Evolutionary conservation across 2,888 invertebrate genomes (phyloP).

Genomic region (Calliopum simillimum): DNA sequence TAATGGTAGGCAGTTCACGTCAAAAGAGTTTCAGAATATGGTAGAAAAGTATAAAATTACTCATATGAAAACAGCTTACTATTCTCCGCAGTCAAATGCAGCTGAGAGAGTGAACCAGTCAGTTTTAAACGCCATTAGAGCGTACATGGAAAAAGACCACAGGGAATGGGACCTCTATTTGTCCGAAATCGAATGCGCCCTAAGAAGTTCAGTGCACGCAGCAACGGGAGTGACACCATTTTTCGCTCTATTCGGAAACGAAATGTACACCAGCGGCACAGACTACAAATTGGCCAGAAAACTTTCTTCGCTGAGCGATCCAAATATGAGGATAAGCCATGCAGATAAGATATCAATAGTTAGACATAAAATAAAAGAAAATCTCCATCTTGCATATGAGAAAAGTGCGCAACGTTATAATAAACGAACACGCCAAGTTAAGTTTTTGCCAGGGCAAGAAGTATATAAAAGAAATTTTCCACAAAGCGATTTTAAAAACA

Average conservation of each 20-base stretch:
- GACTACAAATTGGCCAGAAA: constrained; percentile 25
- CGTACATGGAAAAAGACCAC: constrained; percentile 40
- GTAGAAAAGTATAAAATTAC: constrained; percentile 40
- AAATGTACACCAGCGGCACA: constrained; percentile 32
- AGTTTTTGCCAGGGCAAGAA: constrained; percentile 29
- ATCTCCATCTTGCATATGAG: constrained; percentile 28
- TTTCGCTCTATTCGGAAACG: constrained; percentile 30
- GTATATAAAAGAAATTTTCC: too few relatives aligned
- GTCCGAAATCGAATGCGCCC: constrained; percentile 36
- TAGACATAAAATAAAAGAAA: background rate
- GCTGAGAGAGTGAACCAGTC: constrained; percentile 56
- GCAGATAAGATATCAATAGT: background rate
- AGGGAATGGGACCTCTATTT: constrained; percentile 39
- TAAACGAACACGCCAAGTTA: constrained; percentile 6
- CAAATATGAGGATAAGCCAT: background rate
- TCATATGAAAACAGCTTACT: constrained; percentile 47
- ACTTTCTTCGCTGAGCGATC: constrained; percentile 8
- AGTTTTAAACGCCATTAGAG: constrained; percentile 52
- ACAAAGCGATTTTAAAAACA: too few relatives aligned
- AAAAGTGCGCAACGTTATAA: constrained; percentile 25
- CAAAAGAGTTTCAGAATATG: constrained; percentile 40
- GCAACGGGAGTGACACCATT: constrained; percentile 38
- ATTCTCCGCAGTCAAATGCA: constrained; percentile 57
- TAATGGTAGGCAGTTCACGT: constrained; percentile 49
- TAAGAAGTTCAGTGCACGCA: constrained; percentile 32